Evolutionary conservation across 2,113 vertebrate species (phyloP).

Genomic region (Ictidomys tridecemlineatus): DNA sequence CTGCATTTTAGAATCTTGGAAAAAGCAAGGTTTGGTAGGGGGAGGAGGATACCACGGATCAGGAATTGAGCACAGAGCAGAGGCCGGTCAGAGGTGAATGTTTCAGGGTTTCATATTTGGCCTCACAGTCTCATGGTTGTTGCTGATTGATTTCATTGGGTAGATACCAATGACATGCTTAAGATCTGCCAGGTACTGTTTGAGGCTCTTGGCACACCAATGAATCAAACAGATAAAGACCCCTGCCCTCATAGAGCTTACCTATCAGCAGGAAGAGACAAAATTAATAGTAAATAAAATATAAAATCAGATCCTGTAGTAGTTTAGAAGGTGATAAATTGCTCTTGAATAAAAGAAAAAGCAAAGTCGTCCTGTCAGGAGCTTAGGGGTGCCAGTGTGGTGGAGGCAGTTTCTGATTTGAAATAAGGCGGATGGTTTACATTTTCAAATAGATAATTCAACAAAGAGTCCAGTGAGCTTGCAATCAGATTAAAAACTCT

Average conservation of each 20-base stretch:
- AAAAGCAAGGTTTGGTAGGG: background rate
- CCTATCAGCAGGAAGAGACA: background rate
- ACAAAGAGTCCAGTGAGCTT: background rate
- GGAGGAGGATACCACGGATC: background rate
- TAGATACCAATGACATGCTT: background rate
- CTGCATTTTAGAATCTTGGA: background rate
- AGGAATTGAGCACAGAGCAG: background rate
- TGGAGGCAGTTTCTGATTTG: background rate
- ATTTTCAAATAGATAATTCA: constrained; percentile 8
- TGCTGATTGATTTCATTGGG: background rate
- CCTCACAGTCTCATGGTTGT: background rate
- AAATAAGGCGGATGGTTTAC: background rate
- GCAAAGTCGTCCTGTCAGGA: background rate
- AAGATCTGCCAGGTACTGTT: background rate
- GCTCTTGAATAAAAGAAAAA: background rate
- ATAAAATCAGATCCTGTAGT: background rate
- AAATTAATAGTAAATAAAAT: background rate
- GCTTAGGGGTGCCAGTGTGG: background rate
- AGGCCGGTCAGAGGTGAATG: rapidly evolving
- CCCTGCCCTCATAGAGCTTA: background rate
- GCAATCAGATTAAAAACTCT: constrained; percentile 21
- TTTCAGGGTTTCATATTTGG: background rate
- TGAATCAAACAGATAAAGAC: background rate
- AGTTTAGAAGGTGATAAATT: constrained; percentile 25
- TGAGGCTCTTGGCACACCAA: background rate